phyloP scores from a whole-genome alignment of 2,113 vertebrate genomes.

The Jacana jacana region DNA sequence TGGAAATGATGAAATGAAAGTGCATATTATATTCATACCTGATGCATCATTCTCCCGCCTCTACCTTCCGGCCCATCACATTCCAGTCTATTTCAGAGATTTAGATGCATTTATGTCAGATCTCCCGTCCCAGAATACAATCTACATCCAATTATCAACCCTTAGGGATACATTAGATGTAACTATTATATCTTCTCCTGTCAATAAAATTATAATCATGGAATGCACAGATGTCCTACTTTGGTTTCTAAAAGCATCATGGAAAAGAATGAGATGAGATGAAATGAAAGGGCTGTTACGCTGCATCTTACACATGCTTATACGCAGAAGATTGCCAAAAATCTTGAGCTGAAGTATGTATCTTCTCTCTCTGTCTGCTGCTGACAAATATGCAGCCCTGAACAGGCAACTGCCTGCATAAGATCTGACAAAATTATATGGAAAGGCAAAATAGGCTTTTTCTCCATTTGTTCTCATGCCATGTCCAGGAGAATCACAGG shows the following conservation, averaged over 20 bases:
- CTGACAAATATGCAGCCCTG: not conserved
- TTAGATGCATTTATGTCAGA: constrained; percentile 54
- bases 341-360: not conserved
- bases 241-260: constrained; percentile 55
- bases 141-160: constrained; percentile 62
- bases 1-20: constrained; percentile 58
- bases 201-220: constrained; percentile 72
- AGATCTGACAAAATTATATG: not conserved
- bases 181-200: constrained; percentile 73
- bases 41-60: constrained; percentile 39
- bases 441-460: not conserved
- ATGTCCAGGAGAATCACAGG: not conserved
- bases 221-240: constrained; percentile 64
- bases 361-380: not conserved
- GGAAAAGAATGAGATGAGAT: constrained; percentile 51
- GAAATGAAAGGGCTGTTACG: constrained; percentile 2
- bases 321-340: constrained; percentile 27
- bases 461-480: not conserved
- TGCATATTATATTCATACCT: constrained; percentile 59
- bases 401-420: not conserved
- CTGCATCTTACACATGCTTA: constrained; percentile 30
- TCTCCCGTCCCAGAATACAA: constrained; percentile 23
- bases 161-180: constrained; percentile 46
- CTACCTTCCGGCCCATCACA: constrained; percentile 56
- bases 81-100: constrained; percentile 64